A percentile compares a stretch with the other conserved stretches of the same genome.
These are phyloP conservation scores for Choristoneura fumiferana DNA, from an alignment of 1,140 invertebrate genomes.

Conservation along the genomic window DNA sequence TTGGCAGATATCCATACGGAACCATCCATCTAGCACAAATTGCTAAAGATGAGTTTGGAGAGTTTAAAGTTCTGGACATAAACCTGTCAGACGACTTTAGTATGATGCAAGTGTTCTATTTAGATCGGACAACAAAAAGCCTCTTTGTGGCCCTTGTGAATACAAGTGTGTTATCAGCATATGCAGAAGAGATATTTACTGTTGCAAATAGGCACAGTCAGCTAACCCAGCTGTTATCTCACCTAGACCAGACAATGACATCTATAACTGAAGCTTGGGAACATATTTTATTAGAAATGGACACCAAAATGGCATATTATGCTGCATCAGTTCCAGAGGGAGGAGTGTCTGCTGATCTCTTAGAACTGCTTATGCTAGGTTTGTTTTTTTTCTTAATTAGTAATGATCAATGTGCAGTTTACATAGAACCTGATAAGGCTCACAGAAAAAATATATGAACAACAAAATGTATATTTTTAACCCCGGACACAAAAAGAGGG, in stretches of 20 bases:
- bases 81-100: conserved; percentile 81
- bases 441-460: no score
- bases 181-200: conserved; percentile 83
- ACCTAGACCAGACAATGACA: conserved; percentile 87
- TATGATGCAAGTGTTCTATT: conserved; percentile 78
- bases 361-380: conserved; percentile 94
- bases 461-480: no score
- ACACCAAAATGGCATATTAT: conserved; percentile 94
- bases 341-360: conserved; percentile 92
- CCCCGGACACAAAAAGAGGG: no score
- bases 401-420: no score
- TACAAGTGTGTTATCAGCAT: conserved; percentile 83
- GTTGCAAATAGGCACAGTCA: conserved; percentile 87
- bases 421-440: no score
- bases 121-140: conserved; percentile 73
- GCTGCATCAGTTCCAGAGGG: conserved; percentile 88
- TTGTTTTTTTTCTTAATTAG: no score
- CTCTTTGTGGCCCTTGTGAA: conserved; percentile 81
- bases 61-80: conserved; percentile 81
- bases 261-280: conserved; percentile 97
- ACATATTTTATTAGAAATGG: conserved; percentile 95
- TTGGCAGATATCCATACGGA: conserved; percentile 91
- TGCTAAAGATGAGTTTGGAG: conserved; percentile 73
- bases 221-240: conserved; percentile 82
- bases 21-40: conserved; percentile 82